A percentile compares a stretch with the other conserved stretches of the same genome.
These are phyloP conservation scores for Cheilinus undulatus DNA, from an alignment of 2,113 vertebrate species.

Conservation along the genomic window DNA sequence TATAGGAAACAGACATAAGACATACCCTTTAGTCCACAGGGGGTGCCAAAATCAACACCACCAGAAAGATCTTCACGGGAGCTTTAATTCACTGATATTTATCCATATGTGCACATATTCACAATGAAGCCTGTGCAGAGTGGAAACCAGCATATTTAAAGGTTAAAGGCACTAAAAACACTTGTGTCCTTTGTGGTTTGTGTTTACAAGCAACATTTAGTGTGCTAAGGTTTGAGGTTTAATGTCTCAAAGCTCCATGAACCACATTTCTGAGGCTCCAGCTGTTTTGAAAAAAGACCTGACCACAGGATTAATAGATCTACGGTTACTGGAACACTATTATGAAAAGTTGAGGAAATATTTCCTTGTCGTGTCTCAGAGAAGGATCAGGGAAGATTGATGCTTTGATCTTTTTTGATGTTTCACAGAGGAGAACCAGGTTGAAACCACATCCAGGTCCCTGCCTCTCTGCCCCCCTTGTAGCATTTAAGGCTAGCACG, in stretches of 20 bases:
- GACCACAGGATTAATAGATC: slow-evolving; percentile 63
- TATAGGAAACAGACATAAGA: no score
- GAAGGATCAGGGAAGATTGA: slow-evolving; percentile 58
- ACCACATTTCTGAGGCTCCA: slow-evolving; percentile 43
- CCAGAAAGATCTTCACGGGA: no score
- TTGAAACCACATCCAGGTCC: slow-evolving; percentile 73
- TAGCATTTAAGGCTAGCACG: slow-evolving; percentile 51
- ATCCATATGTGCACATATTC: background rate
- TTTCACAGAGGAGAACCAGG: slow-evolving; percentile 60
- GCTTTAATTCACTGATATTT: background rate
- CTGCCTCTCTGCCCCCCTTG: slow-evolving; percentile 14
- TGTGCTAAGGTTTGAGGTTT: slow-evolving; percentile 31
- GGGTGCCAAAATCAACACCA: no score
- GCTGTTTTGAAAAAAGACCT: slow-evolving; percentile 38
- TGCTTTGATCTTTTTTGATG: slow-evolving; percentile 71
- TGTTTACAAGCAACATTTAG: slow-evolving; percentile 39
- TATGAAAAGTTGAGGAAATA: slow-evolving; percentile 65
- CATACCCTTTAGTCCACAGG: no score
- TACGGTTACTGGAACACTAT: slow-evolving; percentile 48
- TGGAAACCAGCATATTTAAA: slow-evolving; percentile 10
- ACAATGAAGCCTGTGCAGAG: background rate
- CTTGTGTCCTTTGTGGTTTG: slow-evolving; percentile 18
- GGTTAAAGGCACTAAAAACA: slow-evolving; percentile 18
- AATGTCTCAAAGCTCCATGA: slow-evolving; percentile 31
- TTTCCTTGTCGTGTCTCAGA: slow-evolving; percentile 60